phyloP scores from a whole-genome alignment of 2,888 invertebrate genomes.

The Aphodius granarius region DNA sequence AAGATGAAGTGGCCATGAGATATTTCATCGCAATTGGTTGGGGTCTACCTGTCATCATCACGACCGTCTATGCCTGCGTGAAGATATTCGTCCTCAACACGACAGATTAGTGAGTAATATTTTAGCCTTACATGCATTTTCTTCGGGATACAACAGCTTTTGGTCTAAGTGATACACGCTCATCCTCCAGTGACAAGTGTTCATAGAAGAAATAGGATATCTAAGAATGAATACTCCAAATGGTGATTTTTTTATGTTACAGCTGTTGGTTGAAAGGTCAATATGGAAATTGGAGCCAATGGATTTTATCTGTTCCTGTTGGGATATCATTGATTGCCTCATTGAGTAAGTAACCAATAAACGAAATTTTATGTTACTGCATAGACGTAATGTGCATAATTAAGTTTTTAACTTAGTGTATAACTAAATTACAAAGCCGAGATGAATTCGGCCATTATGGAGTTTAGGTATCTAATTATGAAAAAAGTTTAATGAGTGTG shows the following conservation, averaged over 20 bases:
- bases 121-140: background rate
- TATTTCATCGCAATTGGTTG: constrained; percentile 72
- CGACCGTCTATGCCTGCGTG: constrained; percentile 52
- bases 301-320: constrained; percentile 67
- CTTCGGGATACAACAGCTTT: no score
- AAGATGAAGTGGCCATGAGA: constrained; percentile 69
- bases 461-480: no score
- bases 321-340: constrained; percentile 62
- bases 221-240: no score
- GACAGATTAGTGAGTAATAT: constrained; percentile 28
- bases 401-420: background rate
- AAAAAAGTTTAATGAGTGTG: no score
- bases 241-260: constrained; percentile 34
- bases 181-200: no score
- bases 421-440: no score
- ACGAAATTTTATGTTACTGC: background rate
- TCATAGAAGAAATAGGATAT: no score
- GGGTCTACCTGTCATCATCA: constrained; percentile 62
- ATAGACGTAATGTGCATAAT: background rate
- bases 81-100: constrained; percentile 31
- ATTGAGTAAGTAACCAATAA: constrained; percentile 54
- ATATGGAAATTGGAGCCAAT: constrained; percentile 57
- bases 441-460: no score
- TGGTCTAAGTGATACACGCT: no score
- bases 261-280: constrained; percentile 70